Percentiles rank a stretch among this genome's conserved stretches.
phyloP scores from a whole-genome alignment of 1,140 invertebrate species.

The Danaus plexippus region DNA sequence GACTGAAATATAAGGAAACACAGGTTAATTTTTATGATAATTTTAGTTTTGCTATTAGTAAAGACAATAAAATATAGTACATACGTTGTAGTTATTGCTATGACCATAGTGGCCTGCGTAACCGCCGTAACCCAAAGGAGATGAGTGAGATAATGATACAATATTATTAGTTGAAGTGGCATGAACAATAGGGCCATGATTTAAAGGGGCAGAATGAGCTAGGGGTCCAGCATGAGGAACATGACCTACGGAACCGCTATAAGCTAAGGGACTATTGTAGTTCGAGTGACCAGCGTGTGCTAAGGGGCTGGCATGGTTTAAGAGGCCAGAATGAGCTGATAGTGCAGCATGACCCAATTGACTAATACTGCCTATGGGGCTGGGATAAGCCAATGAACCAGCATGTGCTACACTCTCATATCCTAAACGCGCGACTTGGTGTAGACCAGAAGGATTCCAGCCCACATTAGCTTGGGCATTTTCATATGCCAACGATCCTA shows the following conservation, averaged over 20 bases:
- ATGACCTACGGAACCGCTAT: slow-evolving; percentile 21
- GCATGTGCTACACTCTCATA: slow-evolving; percentile 17
- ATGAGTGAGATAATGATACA: slow-evolving; percentile 20
- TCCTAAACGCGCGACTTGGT: no score
- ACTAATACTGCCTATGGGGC: slow-evolving; percentile 1
- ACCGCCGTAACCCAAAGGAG: slow-evolving; percentile 15
- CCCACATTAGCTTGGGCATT: slow-evolving; percentile 1
- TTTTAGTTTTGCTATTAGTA: slow-evolving; percentile 2
- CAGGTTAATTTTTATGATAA: slow-evolving; percentile 7
- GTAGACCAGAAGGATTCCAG: no score
- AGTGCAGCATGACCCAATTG: slow-evolving; percentile 16
- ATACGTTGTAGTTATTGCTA: slow-evolving; percentile 7
- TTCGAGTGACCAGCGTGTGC: slow-evolving; percentile 26
- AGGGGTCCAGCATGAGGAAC: slow-evolving; percentile 16
- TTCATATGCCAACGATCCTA: slow-evolving; percentile 7
- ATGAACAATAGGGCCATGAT: slow-evolving; percentile 22
- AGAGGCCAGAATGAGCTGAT: slow-evolving; percentile 17
- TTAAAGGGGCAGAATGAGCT: slow-evolving; percentile 16
- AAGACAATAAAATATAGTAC: slow-evolving; percentile 3
- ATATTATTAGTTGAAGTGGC: slow-evolving; percentile 25
- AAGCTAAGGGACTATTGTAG: slow-evolving; percentile 25
- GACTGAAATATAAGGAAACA: slow-evolving; percentile 35
- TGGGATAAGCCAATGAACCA: slow-evolving; percentile 19
- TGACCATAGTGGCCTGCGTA: slow-evolving; percentile 13
- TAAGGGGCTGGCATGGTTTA: slow-evolving; percentile 27